Base-by-base conservation (phyloP, 1,140 invertebrate species). In the Caenorhabditis brenneri region DNA sequence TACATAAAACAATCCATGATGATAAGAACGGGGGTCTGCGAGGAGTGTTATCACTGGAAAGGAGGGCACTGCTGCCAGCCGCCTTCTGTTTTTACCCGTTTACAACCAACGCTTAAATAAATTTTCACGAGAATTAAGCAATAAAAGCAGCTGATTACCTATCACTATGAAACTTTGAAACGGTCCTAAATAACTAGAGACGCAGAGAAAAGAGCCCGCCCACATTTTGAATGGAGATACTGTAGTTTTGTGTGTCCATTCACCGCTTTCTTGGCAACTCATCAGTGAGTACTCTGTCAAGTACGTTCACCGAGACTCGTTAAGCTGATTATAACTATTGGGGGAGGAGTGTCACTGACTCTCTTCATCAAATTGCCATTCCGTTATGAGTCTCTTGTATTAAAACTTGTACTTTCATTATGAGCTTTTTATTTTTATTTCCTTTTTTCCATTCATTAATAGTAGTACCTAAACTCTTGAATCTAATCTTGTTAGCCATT, bases 11-110 rank as follows among this genome's bases (percentile, higher is more conserved):
- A 65, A 65, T 65, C 60, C 60, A 65, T 33, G 55, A 27, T 65
- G 65, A 74, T 74, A 74, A 74, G 65, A 74, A 31, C 36, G 19
- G n/a, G n/a, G n/a, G 58, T 39, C 31, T 36, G 51, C n/a, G 24
- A 42, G 10, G 65, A 12, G 9, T 74, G 65, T 74, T 74, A 74
- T 74, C 65, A 74, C 22, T 74, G 9, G n/a, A 65, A n/a, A 65
- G 58, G n/a, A 74, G 65, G 65, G 65, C 65, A 74, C 12, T 74
- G 65, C 65, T 74, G 65, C 36, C 65, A 74, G 65, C 65, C 65
- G 65, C 65, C 65, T 74, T 74, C 65, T 74, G 65, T 74, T 74
- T 74, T 74, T 42, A 22, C 29, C 65, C 19, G 65, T 74, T 74
- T 74, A 74, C 65, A 74, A 74, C 65, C 65, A 24, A 22, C 36